phyloP scores from a whole-genome alignment of 1,140 invertebrate species.

The Atta texana region DNA sequence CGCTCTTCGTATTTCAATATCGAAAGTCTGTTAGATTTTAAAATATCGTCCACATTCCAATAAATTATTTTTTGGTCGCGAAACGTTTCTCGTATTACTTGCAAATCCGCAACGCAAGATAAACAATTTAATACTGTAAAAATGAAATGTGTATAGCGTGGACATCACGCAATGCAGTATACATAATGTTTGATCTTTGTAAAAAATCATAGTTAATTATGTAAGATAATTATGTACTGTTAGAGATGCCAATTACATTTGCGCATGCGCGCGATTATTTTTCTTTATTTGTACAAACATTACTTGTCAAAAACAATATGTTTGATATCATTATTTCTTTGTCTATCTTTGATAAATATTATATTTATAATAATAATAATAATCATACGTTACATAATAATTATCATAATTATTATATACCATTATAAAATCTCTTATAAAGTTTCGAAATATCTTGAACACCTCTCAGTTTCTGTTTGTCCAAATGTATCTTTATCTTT shows the following conservation, averaged over 20 bases:
- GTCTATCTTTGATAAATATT: not conserved
- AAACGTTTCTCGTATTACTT: not conserved
- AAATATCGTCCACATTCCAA: not conserved
- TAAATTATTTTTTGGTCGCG: slow-evolving; percentile 20
- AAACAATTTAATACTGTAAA: slow-evolving; percentile 21
- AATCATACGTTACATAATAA: not conserved
- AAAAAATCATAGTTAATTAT: not conserved
- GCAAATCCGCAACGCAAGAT: not conserved
- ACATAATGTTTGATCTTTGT: not conserved
- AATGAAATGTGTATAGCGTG: not conserved
- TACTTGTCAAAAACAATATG: not conserved
- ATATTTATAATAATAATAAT: not conserved
- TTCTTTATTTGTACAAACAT: not conserved
- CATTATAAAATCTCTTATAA: not conserved
- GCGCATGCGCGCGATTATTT: not conserved
- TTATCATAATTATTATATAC: not conserved
- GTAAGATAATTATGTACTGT: not conserved
- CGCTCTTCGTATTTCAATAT: slow-evolving; percentile 54
- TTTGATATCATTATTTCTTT: not conserved
- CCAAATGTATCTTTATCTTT: slow-evolving; percentile 19
- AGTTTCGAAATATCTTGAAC: not conserved
- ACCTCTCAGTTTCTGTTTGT: not conserved
- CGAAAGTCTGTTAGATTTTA: slow-evolving; percentile 25
- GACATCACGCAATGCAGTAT: not conserved
- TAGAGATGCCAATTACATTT: not conserved